Base-by-base conservation (phyloP, 2,888 invertebrate genomes). In the Drosophila atripex region DNA sequence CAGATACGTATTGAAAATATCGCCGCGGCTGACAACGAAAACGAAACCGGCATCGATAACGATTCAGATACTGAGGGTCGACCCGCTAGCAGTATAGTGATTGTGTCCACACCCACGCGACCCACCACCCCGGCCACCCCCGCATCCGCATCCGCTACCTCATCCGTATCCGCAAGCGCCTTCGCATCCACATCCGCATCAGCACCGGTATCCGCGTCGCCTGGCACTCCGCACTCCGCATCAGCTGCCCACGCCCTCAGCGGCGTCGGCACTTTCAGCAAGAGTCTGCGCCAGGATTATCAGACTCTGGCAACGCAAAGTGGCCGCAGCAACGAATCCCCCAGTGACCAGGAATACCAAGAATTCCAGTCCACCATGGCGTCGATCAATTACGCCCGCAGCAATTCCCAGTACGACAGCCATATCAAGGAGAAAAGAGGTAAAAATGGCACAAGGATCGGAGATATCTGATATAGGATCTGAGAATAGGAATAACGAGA, bases 381-480 rank as follows among this genome's bases (percentile, higher is more conserved):
- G 47, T 94, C 94, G 89, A 94, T 94, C 92, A 95, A 95, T 79
- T 95, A 94, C 87, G 93, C 94, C 75, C 93, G 96, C 90, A 96
- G 95, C 92, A 95, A 95, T 90, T 95, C 95, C 87, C 96, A 96
- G 92, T 97, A 95, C 92, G 97, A 97, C 92, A 95, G 95, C 59
- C 97, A 97, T 92, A 97, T 97, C 90, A 95, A 95, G 83, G 94
- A 95, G 92, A 96, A 96, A 90, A 94, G 95, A 96, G 96, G 97
- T 97, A 94, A 93, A 63, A 30, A 16, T 3, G 28, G 28, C 28
- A 9, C 3, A 7, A 28, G 9, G 28, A 28, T 3, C 2, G 0
- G 28, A 2, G 28, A 28, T 3, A 9, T 28, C 9, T 28, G 2
- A 28, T 3, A 28, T 9, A 28, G 9, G 28, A n/a, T n/a, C n/a